Evolutionary conservation across 2,113 vertebrate genomes (phyloP), one percentile per base, ranked within the genome.

Genomic region (Glareola pratincola): DNA sequence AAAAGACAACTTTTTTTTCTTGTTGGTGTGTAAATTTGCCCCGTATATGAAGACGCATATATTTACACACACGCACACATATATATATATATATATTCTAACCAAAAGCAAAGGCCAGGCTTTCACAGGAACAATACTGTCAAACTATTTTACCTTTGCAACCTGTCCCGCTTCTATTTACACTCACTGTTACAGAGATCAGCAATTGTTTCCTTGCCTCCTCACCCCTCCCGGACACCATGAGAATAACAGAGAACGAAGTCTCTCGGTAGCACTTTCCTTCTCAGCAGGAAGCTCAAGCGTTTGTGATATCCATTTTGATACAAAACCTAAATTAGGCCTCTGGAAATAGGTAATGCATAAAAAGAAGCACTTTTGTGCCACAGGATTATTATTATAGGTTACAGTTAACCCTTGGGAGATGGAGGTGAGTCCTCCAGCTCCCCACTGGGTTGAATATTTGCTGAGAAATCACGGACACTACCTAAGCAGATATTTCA

Each of bases 321-420:
- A 98, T 98, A 98, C 97, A 97, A 97, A 97, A 97, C 97, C 97
- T 96, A 98, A 98, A 98, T 98, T 98, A 98, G 98, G 98, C 95
- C 96, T 98, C 97, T 98, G 96, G 96, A 98, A 98, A 98, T 97
- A 98, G 98, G 98, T 98, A 98, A 98, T 98, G 98, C 98, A 98
- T 98, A 98, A 98, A 98, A 98, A 98, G 96, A 97, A 98, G 97
- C 97, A 84, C 96, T 98, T 97, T 88, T 96, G 97, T 98, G 96
- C 95, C 97, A 96, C 97, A 95, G 97, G 97, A 98, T 98, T 98
- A 98, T 98, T 98, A 98, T 98, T 98, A 98, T 93, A 98, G 98
- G 98, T 97, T 98, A 97, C 98, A 30, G 97, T 98, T 98, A 98
- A 98, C 98, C 98, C 97, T 98, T 97, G 92, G 97, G 95, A 98